phyloP scores from a whole-genome alignment of 1,140 invertebrate genomes.

The Drosophila obscura region DNA sequence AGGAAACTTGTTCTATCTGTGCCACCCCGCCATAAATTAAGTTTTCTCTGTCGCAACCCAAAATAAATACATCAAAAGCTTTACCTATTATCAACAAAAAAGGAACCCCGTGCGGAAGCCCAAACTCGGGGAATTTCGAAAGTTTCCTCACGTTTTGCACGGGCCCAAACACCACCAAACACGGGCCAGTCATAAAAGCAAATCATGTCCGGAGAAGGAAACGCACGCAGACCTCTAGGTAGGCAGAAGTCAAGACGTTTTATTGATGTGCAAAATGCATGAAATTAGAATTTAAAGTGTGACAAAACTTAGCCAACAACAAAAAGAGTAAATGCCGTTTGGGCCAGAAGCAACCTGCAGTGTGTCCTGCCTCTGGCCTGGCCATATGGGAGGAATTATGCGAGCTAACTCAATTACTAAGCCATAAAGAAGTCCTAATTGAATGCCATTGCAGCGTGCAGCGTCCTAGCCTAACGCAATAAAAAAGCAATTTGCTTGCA shows the following conservation, averaged over 20 bases:
- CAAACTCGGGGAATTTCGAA: conserved; percentile 27
- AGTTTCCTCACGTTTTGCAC: conserved; percentile 70
- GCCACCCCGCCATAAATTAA: conserved; percentile 29
- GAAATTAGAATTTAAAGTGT: conserved; percentile 81
- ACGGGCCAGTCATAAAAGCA: conserved; percentile 65
- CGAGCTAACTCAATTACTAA: conserved; percentile 51
- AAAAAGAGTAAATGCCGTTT: not conserved
- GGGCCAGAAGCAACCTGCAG: conserved; percentile 25
- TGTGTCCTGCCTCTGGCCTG: conserved; percentile 6
- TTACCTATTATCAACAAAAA: conserved; percentile 14
- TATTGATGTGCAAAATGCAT: conserved; percentile 81
- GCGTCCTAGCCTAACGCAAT: conserved; percentile 52
- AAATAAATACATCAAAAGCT: conserved; percentile 62
- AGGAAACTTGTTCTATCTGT: not conserved
- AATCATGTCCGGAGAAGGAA: conserved; percentile 52
- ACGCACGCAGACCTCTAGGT: conserved; percentile 8
- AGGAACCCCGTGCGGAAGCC: not conserved
- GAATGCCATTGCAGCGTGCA: conserved; percentile 56
- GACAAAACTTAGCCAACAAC: conserved; percentile 41
- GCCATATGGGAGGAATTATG: conserved; percentile 31
- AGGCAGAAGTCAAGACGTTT: conserved; percentile 56
- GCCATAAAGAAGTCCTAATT: conserved; percentile 71
- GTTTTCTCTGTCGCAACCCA: conserved; percentile 19
- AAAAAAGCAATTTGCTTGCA: conserved; percentile 68
- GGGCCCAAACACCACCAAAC: not conserved